Evolutionary conservation across 2,113 vertebrate genomes (phyloP).

Genomic region (Stercorarius parasiticus): DNA sequence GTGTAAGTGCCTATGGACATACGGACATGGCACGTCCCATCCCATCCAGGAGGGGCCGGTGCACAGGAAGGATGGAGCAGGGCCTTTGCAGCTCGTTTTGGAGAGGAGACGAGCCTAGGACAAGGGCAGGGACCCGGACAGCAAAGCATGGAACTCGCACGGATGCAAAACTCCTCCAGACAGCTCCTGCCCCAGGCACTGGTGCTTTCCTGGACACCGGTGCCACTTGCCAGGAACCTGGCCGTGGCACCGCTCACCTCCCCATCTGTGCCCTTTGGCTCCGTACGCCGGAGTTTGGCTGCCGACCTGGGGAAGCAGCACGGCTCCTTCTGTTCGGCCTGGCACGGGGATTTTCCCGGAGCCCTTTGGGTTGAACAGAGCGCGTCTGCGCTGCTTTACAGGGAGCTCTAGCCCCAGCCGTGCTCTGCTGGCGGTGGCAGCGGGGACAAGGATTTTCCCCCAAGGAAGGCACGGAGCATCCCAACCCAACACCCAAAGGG

Average conservation of each 20-base stretch:
- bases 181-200: not conserved
- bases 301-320: rapidly evolving
- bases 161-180: not conserved
- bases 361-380: not conserved
- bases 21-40: rapidly evolving
- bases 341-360: not conserved
- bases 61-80: not conserved
- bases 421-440: not conserved
- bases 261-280: not conserved
- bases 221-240: not conserved
- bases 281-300: rapidly evolving
- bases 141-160: rapidly evolving
- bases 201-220: not conserved
- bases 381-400: rapidly evolving
- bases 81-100: not conserved
- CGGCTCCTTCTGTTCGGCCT: not conserved
- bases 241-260: rapidly evolving
- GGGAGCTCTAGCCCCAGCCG: not conserved
- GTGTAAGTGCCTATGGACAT: rapidly evolving
- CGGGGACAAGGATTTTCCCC: no score
- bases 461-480: rapidly evolving
- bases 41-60: not conserved
- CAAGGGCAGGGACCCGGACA: not conserved
- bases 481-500: not conserved
- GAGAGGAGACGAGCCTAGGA: not conserved